These are phyloP conservation scores for Drosophila malerkotliana DNA, from an alignment of 1,140 invertebrate species.

Conservation along the genomic window DNA sequence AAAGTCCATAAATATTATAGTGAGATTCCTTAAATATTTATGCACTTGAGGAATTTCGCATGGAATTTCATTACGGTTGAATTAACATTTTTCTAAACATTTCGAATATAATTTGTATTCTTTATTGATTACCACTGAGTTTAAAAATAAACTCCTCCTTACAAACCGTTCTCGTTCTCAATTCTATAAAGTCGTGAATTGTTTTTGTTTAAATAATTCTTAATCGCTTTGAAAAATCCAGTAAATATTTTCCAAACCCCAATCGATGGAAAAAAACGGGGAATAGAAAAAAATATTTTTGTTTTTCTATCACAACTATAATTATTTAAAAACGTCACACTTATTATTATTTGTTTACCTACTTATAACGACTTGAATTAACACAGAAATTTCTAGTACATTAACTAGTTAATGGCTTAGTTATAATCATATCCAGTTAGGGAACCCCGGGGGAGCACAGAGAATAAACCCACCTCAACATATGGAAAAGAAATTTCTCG, in stretches of 20 bases:
- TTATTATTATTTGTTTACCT: no score
- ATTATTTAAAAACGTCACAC: no score
- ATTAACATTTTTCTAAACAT: no score
- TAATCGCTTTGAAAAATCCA: neutral
- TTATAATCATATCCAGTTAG: neutral
- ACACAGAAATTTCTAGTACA: neutral
- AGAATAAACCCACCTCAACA: neutral
- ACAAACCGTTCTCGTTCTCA: neutral
- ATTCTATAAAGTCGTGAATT: neutral
- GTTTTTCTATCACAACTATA: no score
- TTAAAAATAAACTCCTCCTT: neutral
- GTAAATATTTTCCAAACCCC: no score
- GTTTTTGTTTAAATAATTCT: neutral
- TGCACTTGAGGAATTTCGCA: neutral
- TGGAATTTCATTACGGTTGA: no score
- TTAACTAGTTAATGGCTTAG: neutral
- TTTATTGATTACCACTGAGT: neutral
- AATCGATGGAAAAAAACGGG: no score
- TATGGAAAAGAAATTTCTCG: slow-evolving; percentile 5
- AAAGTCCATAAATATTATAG: no score
- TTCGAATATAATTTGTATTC: no score
- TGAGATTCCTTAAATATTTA: neutral
- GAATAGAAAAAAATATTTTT: no score
- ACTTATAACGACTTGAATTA: neutral
- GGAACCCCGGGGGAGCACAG: slow-evolving; percentile 6